phyloP scores from a whole-genome alignment of 2,113 vertebrate genomes.

The Rhinopomastus cyanomelas region DNA sequence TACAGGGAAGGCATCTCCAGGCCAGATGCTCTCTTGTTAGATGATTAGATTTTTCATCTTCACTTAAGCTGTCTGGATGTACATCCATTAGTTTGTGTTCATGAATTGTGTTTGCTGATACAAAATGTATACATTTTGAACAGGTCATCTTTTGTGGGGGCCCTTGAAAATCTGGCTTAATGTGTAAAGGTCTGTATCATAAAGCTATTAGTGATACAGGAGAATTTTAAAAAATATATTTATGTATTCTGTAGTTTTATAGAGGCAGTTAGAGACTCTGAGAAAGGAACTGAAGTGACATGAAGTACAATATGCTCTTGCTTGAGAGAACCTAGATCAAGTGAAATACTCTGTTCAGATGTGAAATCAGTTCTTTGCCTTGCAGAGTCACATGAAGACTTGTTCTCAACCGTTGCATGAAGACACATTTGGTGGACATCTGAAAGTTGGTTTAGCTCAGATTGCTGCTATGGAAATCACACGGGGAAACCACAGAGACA shows the following conservation, averaged over 20 bases:
- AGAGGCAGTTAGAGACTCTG: background rate
- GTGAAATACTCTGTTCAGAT: background rate
- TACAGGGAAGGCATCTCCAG: background rate
- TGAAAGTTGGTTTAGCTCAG: conserved; percentile 97
- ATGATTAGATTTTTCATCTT: background rate
- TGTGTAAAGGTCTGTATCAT: background rate
- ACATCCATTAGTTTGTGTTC: background rate
- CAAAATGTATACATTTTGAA: background rate
- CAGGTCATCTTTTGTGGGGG: background rate
- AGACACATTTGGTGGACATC: conserved; percentile 96
- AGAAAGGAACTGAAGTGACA: background rate
- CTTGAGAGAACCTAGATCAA: background rate
- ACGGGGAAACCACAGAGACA: conserved; percentile 96
- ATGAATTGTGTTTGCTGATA: background rate
- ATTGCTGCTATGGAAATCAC: conserved; percentile 98
- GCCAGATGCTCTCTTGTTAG: background rate
- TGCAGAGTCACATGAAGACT: conserved; percentile 98
- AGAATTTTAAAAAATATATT: background rate
- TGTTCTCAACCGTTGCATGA: conserved; percentile 97
- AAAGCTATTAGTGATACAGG: background rate
- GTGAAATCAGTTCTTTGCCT: conserved; percentile 42
- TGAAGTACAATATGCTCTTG: background rate
- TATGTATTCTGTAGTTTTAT: background rate
- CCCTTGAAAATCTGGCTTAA: background rate
- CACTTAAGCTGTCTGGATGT: background rate